Evolutionary conservation across 2,113 vertebrate genomes (phyloP).

Genomic region (Scatophagus argus): DNA sequence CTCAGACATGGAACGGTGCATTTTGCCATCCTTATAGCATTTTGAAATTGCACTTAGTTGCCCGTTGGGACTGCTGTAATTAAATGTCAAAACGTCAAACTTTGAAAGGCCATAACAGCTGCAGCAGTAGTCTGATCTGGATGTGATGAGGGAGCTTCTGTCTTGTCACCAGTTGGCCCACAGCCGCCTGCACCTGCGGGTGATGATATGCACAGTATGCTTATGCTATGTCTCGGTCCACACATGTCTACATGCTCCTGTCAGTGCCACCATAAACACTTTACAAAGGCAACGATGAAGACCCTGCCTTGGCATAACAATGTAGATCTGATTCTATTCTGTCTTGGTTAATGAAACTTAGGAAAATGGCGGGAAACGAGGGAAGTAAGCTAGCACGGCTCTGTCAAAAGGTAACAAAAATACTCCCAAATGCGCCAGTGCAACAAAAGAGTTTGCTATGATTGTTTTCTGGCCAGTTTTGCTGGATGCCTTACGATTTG

Average conservation of each 20-base stretch:
- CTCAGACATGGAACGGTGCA: neutral
- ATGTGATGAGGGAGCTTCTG: conserved; percentile 33
- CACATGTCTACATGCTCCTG: neutral
- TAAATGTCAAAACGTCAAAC: conserved; percentile 53
- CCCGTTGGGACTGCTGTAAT: conserved; percentile 44
- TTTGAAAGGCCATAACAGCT: conserved; percentile 49
- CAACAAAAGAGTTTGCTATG: too few relatives aligned
- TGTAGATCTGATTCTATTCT: too few relatives aligned
- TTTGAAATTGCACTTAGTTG: conserved; percentile 27
- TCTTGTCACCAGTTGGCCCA: conserved; percentile 24
- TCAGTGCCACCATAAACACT: too few relatives aligned
- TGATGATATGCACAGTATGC: neutral
- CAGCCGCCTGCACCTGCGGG: conserved; percentile 22
- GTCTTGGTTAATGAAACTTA: too few relatives aligned
- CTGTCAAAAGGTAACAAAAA: too few relatives aligned
- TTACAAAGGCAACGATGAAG: too few relatives aligned
- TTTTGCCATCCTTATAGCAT: conserved; percentile 11
- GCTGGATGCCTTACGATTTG: neutral
- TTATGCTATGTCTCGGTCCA: neutral
- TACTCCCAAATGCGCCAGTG: too few relatives aligned
- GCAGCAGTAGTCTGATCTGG: conserved; percentile 42
- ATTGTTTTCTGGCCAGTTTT: too few relatives aligned
- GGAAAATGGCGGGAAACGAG: too few relatives aligned
- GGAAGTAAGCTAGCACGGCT: too few relatives aligned
- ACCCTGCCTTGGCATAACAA: neutral